phyloP scores from a whole-genome alignment of 2,888 invertebrate genomes.

The Thera obeliscata region DNA sequence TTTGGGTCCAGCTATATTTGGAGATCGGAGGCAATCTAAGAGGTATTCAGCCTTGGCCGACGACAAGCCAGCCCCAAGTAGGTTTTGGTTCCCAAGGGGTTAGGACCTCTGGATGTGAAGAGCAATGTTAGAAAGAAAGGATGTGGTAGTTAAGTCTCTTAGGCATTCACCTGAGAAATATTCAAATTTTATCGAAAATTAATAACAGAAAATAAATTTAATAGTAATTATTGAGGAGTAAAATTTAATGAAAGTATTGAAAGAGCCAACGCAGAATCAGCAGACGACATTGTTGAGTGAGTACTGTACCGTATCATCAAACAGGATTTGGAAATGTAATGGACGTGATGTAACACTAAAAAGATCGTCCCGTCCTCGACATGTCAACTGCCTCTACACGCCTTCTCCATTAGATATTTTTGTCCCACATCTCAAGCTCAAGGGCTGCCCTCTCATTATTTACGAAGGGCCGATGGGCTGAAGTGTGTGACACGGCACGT shows the following conservation, averaged over 20 bases:
- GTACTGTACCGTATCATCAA: conserved; percentile 3
- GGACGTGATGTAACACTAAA: conserved; percentile 28
- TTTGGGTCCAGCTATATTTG: conserved; percentile 73
- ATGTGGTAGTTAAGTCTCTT: conserved; percentile 43
- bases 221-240: neutral
- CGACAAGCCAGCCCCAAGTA: conserved; percentile 70
- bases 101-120: conserved; percentile 49
- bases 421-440: conserved; percentile 53
- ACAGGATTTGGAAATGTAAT: conserved; percentile 16
- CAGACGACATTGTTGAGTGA: neutral
- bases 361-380: conserved; percentile 17
- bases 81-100: conserved; percentile 74
- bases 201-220: neutral
- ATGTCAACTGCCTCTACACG: conserved; percentile 39
- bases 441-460: conserved; percentile 81
- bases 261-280: neutral
- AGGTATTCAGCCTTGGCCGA: conserved; percentile 74
- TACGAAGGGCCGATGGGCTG: conserved; percentile 82
- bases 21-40: conserved; percentile 77
- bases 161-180: too few relatives aligned
- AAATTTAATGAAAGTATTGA: neutral
- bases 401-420: conserved; percentile 53
- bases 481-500: conserved; percentile 84
- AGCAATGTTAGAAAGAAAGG: conserved; percentile 39
- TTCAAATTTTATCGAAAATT: too few relatives aligned